Evolutionary conservation across 2,797 vertebrate species (phyloP), one percentile per base, ranked within the genome.

Genomic region (Morelia viridis): DNA sequence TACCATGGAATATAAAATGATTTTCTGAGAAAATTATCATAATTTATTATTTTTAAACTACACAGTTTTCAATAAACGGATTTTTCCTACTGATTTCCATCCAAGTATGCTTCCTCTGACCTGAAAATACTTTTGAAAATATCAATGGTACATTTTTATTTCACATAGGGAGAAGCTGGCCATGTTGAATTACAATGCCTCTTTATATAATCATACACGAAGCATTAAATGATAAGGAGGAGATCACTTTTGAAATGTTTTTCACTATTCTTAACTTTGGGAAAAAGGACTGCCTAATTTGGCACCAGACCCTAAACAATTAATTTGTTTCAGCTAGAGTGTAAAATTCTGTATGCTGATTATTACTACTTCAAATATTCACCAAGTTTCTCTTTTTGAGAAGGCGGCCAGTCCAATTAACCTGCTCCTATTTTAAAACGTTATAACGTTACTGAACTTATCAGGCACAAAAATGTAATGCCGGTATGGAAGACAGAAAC

Each of bases 11-110:
- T 94, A 97, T 94, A 92, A 97, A 96, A 97, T 98, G 97, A 98
- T 98, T 98, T 98, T 97, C 97, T 97, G 97, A 96, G 97, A 97
- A 98, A 98, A 97, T 97, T 97, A 98, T 98, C 97, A 97, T 97
- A 97, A 96, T 65, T 94, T 95, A 64, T 97, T 97, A 97, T 97
- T 97, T 97, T 96, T 97, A 93, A 97, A 98, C 97, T 97, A 95
- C 97, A 96, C 98, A 98, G 98, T 98, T 98, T 98, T 96, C 96
- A 96, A 97, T 96, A 94, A 97, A 98, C 94, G 97, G 96, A 93
- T 95, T 97, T 46, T 97, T 97, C 97, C 98, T 98, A 93, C 93
- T 95, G 89, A 85, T 89, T 53, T 96, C 88, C 94, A 94, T 97
- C 97, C 97, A 98, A 97, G 96, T 85, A 95, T 93, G 94, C 90